Conservation (phyloP, 2,797 vertebrate species). For the Syndactyla subalaris region DNA sequence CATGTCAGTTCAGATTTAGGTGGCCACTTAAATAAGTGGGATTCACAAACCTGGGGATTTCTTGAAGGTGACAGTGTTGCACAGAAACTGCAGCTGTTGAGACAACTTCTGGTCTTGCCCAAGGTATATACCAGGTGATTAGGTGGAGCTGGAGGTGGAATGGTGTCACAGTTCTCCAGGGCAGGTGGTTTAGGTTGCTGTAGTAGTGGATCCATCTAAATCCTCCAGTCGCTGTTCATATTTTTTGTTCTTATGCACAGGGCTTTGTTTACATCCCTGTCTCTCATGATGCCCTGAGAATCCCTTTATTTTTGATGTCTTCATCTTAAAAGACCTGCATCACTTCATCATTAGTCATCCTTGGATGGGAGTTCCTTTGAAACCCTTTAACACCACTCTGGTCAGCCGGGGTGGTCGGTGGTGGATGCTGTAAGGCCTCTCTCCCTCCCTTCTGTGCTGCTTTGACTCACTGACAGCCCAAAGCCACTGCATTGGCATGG, state of each 20-base stretch:
- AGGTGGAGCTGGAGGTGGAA: not conserved
- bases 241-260: conserved; percentile 52
- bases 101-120: not conserved
- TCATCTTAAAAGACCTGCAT: conserved; percentile 35
- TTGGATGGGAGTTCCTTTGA: conserved; percentile 52
- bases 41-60: accelerated
- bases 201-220: not conserved
- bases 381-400: not conserved
- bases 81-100: not conserved
- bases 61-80: not conserved
- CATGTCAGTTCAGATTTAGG: not conserved
- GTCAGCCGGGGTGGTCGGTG: conserved; percentile 4
- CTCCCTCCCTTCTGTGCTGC: conserved; percentile 18
- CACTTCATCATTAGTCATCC: conserved; percentile 42
- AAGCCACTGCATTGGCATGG: not conserved
- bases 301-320: conserved; percentile 54
- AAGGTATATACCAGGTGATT: not conserved
- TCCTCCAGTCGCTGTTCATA: not conserved
- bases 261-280: conserved; percentile 66
- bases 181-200: not conserved
- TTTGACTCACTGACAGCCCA: conserved; percentile 27
- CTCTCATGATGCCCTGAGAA: conserved; percentile 47
- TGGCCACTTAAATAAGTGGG: not conserved
- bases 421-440: conserved; percentile 12
- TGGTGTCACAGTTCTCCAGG: not conserved